Evolutionary conservation across 2,888 invertebrate genomes (phyloP), one percentile per base, ranked within the genome.

Genomic region (Clitarchus hookeri): DNA sequence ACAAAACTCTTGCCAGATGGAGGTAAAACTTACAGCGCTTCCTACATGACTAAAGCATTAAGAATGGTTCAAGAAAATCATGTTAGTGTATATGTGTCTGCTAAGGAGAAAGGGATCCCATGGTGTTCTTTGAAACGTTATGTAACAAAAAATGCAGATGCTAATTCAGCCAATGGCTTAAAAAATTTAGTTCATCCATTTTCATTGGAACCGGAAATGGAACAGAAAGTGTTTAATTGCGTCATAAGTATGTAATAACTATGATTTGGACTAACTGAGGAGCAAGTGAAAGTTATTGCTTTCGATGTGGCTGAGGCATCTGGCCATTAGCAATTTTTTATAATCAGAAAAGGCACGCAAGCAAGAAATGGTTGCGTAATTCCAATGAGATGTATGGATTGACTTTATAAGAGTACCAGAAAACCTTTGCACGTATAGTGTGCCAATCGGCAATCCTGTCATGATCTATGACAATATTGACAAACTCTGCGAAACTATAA

Each of bases 231-330:
- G 2, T 36, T 36, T 36, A 36, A 36, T 36, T 36, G 36, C 36
- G 26, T 84, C 8, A 84, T 84, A 54, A 48, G 23, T n/a, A 84
- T 84, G 65, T 26, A 84, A 65, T 53, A 53, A 25, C 23, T 84
- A n/a, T 53, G 84, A 53, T 54, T 54, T 54, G 65, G 84, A 26
- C 53, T 84, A 36, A 84, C 84, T 27, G 54, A 54, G 54, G 26
- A 54, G 23, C 84, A 53, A 84, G 54, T 84, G 8, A 84, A 54
- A 19, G 54, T n/a, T 27, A 23, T 84, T 84, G 84, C 54, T 44
- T 84, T 53, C 54, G 48, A 84, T 23, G 48, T 84, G 54, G 54
- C 53, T 23, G 54, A 26, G 48, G n/a, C 13, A 36, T 36, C 4
- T 36, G 36, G 36, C 4, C 2, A 4, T 36, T 1, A 36, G 36